Conservation (phyloP, 2,797 vertebrate species). For the Galagoides demidoff region DNA sequence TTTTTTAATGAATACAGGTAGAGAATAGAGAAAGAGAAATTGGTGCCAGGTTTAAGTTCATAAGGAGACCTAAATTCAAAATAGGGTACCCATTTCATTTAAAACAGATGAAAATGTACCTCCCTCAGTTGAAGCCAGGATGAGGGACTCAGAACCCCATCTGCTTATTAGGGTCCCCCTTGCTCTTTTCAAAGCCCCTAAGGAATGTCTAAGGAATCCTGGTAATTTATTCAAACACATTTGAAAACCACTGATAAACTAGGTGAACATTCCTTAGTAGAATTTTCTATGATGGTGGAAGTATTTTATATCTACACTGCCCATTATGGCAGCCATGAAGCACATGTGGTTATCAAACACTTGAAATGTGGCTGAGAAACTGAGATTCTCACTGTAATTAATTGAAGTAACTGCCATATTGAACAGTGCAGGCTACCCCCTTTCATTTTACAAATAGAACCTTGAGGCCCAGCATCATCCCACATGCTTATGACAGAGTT, state of each 20-base stretch:
- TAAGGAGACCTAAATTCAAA: background rate
- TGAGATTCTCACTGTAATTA: conserved; percentile 5
- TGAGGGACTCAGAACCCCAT: background rate
- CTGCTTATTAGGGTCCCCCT: background rate
- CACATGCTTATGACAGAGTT: background rate
- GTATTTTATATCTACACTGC: background rate
- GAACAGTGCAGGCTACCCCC: background rate
- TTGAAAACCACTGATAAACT: background rate
- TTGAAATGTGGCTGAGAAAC: background rate
- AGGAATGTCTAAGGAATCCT: background rate
- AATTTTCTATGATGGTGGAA: background rate
- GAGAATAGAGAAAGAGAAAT: background rate
- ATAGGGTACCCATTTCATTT: background rate
- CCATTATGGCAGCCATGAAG: background rate
- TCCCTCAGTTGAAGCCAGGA: background rate
- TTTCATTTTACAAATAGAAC: background rate
- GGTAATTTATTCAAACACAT: background rate
- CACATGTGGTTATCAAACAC: background rate
- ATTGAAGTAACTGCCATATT: background rate
- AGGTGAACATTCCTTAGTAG: background rate
- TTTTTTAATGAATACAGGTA: too few species aligned
- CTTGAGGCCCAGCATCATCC: background rate
- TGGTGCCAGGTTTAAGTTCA: background rate
- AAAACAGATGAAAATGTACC: background rate
- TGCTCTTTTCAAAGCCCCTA: background rate